A percentile compares a stretch with the other conserved stretches of the same genome.
Evolutionary conservation across 2,113 vertebrate genomes (phyloP).

Genomic region (Xenus cinereus): DNA sequence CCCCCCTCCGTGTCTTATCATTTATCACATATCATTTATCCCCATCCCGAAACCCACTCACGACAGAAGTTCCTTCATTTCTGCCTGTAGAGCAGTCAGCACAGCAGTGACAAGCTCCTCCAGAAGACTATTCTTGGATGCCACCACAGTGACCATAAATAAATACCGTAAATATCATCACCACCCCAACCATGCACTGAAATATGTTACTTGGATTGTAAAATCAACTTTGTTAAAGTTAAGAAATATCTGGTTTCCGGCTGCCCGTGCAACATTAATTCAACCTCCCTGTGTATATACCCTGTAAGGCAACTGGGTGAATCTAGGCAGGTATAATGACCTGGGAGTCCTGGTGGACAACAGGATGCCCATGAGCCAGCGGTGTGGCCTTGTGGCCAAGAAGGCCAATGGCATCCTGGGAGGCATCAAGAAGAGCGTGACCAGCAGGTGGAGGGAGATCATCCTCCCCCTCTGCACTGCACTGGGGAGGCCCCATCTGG

Average conservation of each 20-base stretch:
- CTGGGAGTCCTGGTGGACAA: too few relatives aligned
- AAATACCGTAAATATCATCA: slow-evolving; percentile 36
- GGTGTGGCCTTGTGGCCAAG: too few relatives aligned
- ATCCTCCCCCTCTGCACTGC: too few relatives aligned
- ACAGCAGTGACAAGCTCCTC: slow-evolving; percentile 47
- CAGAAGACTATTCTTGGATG: slow-evolving; percentile 57
- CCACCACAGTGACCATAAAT: slow-evolving; percentile 28
- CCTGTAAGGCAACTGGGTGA: neutral
- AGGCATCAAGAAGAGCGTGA: too few relatives aligned
- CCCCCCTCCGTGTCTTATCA: neutral
- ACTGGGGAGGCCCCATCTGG: too few relatives aligned
- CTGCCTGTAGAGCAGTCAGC: slow-evolving; percentile 20
- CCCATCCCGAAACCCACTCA: slow-evolving; percentile 57
- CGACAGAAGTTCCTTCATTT: slow-evolving; percentile 36
- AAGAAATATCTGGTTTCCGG: neutral
- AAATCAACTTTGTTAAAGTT: neutral
- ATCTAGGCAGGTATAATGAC: neutral
- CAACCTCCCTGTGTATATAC: neutral
- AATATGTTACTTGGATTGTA: slow-evolving; percentile 2
- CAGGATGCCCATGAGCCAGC: too few relatives aligned
- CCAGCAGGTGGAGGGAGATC: too few relatives aligned
- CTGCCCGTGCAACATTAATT: neutral
- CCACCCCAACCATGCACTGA: slow-evolving; percentile 6
- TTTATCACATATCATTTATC: slow-evolving; percentile 38
- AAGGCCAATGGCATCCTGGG: too few relatives aligned